Percentiles rank a stretch among this genome's conserved stretches.
phyloP scores from a whole-genome alignment of 2,888 invertebrate genomes.

The Clitarchus hookeri region DNA sequence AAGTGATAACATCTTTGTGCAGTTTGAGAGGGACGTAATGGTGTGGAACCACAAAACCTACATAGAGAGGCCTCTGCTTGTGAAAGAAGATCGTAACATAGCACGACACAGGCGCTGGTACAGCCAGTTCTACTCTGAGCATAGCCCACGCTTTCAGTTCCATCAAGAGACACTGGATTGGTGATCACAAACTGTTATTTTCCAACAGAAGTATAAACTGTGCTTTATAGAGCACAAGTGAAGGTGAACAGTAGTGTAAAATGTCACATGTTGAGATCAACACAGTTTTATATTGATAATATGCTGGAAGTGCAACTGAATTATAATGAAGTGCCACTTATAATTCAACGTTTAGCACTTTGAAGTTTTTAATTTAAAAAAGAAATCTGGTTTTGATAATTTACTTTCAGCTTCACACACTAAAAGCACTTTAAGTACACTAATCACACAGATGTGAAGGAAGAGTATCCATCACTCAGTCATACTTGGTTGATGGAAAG shows the following conservation, averaged over 20 bases:
- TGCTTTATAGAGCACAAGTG: not conserved
- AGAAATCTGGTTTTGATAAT: not conserved
- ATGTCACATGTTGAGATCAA: not conserved
- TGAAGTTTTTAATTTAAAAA: not conserved
- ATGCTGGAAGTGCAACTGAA: not conserved
- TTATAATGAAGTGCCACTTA: not conserved
- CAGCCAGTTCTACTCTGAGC: slow-evolving; percentile 79
- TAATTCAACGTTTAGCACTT: not conserved
- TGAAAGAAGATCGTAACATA: slow-evolving; percentile 74
- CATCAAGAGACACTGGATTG: slow-evolving; percentile 46
- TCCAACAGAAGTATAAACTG: not conserved
- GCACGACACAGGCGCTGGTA: slow-evolving; percentile 80
- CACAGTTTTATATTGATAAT: not conserved
- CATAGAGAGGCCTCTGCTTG: slow-evolving; percentile 70
- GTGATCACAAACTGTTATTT: slow-evolving; percentile 41
- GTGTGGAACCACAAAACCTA: slow-evolving; percentile 89
- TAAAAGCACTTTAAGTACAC: too few relatives aligned
- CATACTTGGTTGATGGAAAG: too few relatives aligned
- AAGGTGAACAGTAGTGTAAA: not conserved
- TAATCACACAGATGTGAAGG: too few relatives aligned
- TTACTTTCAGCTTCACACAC: too few relatives aligned
- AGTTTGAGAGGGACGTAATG: slow-evolving; percentile 82
- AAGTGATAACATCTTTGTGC: slow-evolving; percentile 49
- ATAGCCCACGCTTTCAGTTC: slow-evolving; percentile 59
- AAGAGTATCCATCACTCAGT: too few relatives aligned